Percentiles rank a stretch among this genome's conserved stretches.
phyloP scores from a whole-genome alignment of 1,140 invertebrate genomes.

The Planococcus citri region DNA sequence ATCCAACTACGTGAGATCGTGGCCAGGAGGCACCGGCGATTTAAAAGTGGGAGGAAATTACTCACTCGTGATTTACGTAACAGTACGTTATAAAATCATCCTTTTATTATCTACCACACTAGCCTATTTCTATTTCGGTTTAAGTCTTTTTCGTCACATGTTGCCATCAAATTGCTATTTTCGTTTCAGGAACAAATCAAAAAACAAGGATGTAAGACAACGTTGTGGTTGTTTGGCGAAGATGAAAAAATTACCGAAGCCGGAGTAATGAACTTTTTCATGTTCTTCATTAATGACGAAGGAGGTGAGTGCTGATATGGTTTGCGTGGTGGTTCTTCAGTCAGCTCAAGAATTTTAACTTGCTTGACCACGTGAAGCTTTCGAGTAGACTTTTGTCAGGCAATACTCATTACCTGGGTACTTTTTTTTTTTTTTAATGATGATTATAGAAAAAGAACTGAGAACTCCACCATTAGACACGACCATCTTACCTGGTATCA shows the following conservation, averaged over 20 bases:
- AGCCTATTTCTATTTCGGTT: too few species aligned
- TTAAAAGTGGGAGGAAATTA: constrained; percentile 95
- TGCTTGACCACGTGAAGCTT: too few species aligned
- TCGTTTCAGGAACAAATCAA: constrained; percentile 52
- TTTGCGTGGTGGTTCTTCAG: too few species aligned
- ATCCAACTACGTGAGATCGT: constrained; percentile 71
- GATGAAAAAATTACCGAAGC: constrained; percentile 93
- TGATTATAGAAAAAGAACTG: constrained; percentile 66
- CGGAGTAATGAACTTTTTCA: constrained; percentile 98
- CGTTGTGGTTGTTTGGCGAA: constrained; percentile 91
- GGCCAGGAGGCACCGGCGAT: constrained; percentile 90
- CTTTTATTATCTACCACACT: too few species aligned
- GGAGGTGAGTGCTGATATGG: constrained; percentile 79
- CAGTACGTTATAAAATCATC: too few species aligned
- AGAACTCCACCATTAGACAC: constrained; percentile 85
- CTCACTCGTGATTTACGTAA: constrained; percentile 69
- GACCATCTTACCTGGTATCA: constrained; percentile 90
- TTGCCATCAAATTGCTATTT: too few species aligned
- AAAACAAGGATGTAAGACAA: constrained; percentile 77
- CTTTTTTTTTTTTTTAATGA: neutral
- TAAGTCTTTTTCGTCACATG: too few species aligned
- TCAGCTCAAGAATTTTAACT: too few species aligned
- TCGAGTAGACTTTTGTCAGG: too few species aligned
- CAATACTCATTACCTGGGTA: too few species aligned
- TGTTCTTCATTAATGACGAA: constrained; percentile 73